Conservation (phyloP, 2,797 vertebrate genomes). For the Yasuhikotakia modesta region DNA sequence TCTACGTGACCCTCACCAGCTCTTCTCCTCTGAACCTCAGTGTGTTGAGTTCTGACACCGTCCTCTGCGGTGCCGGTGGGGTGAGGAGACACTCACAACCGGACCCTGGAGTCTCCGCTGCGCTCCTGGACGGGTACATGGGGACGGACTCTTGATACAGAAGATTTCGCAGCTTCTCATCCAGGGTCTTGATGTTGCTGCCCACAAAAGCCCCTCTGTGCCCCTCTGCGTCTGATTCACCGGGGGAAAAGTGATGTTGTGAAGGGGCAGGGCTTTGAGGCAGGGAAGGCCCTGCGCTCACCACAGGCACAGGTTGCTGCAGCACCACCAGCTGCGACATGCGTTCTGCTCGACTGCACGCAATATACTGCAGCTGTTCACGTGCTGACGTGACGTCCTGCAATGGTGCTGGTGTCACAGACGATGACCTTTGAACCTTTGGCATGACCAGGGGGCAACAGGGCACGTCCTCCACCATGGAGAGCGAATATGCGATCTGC, state of each 20-base stretch:
- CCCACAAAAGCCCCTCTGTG: slow-evolving; percentile 89
- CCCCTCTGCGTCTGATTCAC: slow-evolving; percentile 89
- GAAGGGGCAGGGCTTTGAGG: slow-evolving; percentile 80
- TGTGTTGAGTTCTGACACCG: slow-evolving; percentile 76
- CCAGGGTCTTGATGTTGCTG: slow-evolving; percentile 94
- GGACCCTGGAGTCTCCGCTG: slow-evolving; percentile 78
- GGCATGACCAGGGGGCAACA: slow-evolving; percentile 81
- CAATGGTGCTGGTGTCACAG: slow-evolving; percentile 68
- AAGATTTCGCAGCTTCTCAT: slow-evolving; percentile 94
- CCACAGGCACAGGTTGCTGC: slow-evolving; percentile 78
- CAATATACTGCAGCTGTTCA: slow-evolving; percentile 69
- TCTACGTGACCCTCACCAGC: no score
- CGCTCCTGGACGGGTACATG: slow-evolving; percentile 77
- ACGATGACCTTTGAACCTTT: slow-evolving; percentile 63
- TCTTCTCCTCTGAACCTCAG: slow-evolving; percentile 75
- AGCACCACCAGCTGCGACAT: slow-evolving; percentile 77
- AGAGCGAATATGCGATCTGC: slow-evolving; percentile 67
- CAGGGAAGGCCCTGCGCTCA: slow-evolving; percentile 74
- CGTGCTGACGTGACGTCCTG: slow-evolving; percentile 67
- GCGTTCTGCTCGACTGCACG: slow-evolving; percentile 64
- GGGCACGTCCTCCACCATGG: slow-evolving; percentile 73
- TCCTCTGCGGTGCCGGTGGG: slow-evolving; percentile 77
- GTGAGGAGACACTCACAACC: slow-evolving; percentile 85
- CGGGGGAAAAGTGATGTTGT: slow-evolving; percentile 72
- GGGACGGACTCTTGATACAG: slow-evolving; percentile 90